phyloP scores from a whole-genome alignment of 92 coral and sea anemone genomes.

The Epizoanthus illoricatus region DNA sequence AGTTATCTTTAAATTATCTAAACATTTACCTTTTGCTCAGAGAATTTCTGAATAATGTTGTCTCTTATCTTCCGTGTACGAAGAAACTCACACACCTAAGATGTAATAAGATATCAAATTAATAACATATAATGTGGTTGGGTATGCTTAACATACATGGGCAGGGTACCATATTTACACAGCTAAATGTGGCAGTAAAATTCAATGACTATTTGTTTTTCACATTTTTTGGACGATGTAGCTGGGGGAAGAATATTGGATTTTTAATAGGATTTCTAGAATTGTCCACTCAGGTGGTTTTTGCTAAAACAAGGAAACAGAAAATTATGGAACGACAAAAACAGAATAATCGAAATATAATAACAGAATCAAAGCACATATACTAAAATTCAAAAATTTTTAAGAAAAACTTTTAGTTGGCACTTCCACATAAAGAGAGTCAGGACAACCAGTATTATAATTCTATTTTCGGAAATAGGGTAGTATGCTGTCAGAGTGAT shows the following conservation, averaged over 20 bases:
- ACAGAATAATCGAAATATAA: neutral
- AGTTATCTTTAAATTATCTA: conserved; percentile 12
- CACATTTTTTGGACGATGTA: conserved; percentile 17
- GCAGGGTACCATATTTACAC: conserved; percentile 11
- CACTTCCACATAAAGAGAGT: conserved; percentile 6
- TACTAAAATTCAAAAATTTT: conserved; percentile 9
- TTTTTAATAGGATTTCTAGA: conserved; percentile 3
- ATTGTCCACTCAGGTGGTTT: conserved; percentile 13
- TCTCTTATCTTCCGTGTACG: neutral
- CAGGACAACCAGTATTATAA: conserved; percentile 8
- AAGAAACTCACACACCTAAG: conserved; percentile 19
- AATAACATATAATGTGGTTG: neutral
- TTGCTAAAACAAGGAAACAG: conserved; percentile 11
- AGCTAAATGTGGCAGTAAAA: conserved; percentile 19
- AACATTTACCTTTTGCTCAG: conserved; percentile 14
- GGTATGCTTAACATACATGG: conserved; percentile 11
- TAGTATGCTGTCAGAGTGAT: neutral
- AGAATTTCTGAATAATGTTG: neutral
- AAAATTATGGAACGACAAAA: conserved; percentile 14
- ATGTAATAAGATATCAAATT: conserved; percentile 16
- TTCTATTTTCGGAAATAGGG: conserved; percentile 11
- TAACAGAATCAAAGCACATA: conserved; percentile 12
- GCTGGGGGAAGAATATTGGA: conserved; percentile 6
- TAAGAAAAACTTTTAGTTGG: neutral
- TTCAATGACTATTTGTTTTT: conserved; percentile 9